phyloP scores from a whole-genome alignment of 2,888 invertebrate genomes.

The Cosmia pyralina region DNA sequence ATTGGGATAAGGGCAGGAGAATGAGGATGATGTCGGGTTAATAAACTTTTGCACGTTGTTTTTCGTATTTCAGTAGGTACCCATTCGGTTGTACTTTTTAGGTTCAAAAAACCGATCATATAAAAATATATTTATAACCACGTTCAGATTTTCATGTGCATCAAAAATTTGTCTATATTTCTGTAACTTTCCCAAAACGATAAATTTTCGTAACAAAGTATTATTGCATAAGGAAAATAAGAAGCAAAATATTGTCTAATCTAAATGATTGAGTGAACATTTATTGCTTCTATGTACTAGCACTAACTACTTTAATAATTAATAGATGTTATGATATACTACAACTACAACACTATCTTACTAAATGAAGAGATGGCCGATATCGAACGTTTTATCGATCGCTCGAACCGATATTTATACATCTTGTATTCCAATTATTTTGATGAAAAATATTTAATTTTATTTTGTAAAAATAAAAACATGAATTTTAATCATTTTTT shows the following conservation, averaged over 20 bases:
- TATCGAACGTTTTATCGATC: neutral
- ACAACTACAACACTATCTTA: constrained; percentile 48
- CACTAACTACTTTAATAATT: constrained; percentile 37
- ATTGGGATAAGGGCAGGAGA: no score
- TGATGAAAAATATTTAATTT: neutral
- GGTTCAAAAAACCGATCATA: neutral
- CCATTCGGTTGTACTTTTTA: neutral
- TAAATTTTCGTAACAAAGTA: constrained; percentile 16
- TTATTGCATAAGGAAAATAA: constrained; percentile 45
- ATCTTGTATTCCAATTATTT: neutral
- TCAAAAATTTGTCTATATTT: neutral
- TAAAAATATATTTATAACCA: neutral
- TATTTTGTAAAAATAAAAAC: no score
- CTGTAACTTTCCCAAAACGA: constrained; percentile 2
- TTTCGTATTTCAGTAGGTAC: neutral
- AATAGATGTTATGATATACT: neutral
- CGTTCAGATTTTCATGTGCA: neutral
- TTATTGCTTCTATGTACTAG: constrained; percentile 34
- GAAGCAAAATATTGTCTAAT: constrained; percentile 37
- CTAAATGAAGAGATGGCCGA: constrained; percentile 35
- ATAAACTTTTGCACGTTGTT: neutral
- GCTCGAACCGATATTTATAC: constrained; percentile 3
- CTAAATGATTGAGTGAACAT: constrained; percentile 37
- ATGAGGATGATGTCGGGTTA: no score
- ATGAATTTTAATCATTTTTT: neutral